Conservation (phyloP, 2,113 vertebrate species). For the Ceyx cyanopectus region DNA sequence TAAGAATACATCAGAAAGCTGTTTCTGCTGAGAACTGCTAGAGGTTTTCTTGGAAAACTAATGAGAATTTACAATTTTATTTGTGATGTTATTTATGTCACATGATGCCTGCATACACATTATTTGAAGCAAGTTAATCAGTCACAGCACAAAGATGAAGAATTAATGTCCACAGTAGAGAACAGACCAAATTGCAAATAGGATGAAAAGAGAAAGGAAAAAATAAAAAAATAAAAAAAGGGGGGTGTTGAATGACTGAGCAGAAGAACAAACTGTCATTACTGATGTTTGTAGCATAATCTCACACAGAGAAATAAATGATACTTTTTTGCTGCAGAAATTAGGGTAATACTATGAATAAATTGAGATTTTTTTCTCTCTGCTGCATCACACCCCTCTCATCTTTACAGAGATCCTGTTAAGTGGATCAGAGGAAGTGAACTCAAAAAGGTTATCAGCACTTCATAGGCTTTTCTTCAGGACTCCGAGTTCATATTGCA, state of each 20-base stretch:
- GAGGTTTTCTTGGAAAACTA: background rate
- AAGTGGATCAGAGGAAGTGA: background rate
- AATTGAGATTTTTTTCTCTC: background rate
- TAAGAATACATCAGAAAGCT: background rate
- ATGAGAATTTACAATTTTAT: background rate
- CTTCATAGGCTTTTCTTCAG: background rate
- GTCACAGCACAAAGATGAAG: background rate
- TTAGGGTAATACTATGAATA: slow-evolving; percentile 7
- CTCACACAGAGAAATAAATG: background rate
- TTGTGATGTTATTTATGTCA: background rate
- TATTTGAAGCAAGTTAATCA: background rate
- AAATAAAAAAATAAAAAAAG: too few species aligned
- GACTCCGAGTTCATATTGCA: background rate
- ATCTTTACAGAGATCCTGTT: background rate
- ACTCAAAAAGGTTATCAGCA: background rate
- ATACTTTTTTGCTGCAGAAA: slow-evolving; percentile 10
- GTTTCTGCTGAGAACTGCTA: background rate
- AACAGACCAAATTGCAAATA: background rate
- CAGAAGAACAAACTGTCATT: background rate
- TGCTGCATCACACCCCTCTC: background rate
- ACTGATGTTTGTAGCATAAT: background rate
- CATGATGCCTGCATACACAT: background rate
- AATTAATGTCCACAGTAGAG: background rate
- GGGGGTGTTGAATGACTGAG: background rate
- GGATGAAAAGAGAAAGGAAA: background rate